These are phyloP conservation scores for Barypeithes pellucidus DNA, from an alignment of 2,888 invertebrate genomes.

Conservation along the genomic window DNA sequence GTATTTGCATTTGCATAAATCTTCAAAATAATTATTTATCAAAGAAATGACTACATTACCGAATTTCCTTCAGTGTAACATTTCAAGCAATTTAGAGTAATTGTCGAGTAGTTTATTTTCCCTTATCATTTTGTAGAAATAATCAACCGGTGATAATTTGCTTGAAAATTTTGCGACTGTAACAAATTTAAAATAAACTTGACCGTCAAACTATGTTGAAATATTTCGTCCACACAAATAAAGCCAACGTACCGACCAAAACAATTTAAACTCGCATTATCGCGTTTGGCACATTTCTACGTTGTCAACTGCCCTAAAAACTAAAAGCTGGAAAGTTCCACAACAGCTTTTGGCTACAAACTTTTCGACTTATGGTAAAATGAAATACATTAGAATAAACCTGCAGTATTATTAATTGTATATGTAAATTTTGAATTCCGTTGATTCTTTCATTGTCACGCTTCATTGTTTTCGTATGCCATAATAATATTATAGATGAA, in stretches of 20 bases:
- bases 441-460: too few relatives aligned
- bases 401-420: too few relatives aligned
- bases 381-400: neutral
- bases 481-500: too few relatives aligned
- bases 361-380: slow-evolving; percentile 13
- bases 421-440: too few relatives aligned
- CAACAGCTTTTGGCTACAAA: slow-evolving; percentile 23
- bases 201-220: slow-evolving; percentile 2
- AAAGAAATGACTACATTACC: too few relatives aligned
- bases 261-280: slow-evolving; percentile 27
- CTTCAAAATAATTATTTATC: too few relatives aligned
- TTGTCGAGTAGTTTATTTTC: neutral
- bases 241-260: slow-evolving; percentile 23
- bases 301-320: slow-evolving; percentile 26
- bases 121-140: neutral
- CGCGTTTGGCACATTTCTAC: slow-evolving; percentile 24
- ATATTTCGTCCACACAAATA: slow-evolving; percentile 21
- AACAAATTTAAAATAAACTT: slow-evolving; percentile 19
- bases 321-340: slow-evolving; percentile 21
- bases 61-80: too few relatives aligned
- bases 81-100: too few relatives aligned
- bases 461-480: too few relatives aligned
- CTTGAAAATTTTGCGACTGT: neutral
- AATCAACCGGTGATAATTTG: neutral
- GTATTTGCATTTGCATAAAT: too few relatives aligned